Base-by-base conservation (phyloP, 35 echinoderm and acorn worm genomes). In the Diadema setosum region DNA sequence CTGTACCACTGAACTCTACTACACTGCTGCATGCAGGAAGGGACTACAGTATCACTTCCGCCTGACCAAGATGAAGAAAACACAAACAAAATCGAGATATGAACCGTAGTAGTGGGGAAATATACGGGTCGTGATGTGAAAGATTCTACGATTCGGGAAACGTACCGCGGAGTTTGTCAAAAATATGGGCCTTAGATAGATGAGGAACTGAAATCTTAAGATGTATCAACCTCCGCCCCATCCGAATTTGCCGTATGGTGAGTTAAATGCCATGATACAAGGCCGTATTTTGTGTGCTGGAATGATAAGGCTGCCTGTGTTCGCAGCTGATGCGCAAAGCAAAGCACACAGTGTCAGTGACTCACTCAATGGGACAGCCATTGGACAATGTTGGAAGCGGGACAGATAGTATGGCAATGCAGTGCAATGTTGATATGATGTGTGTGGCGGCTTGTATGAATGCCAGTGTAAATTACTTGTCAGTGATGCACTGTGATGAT, bases 21-120 rank as follows among this genome's bases (percentile, higher is more conserved):
- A n/a, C n/a, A n/a, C n/a, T n/a, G n/a, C n/a, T n/a, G n/a, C n/a
- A n/a, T n/a, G n/a, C n/a, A n/a, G n/a, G n/a, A n/a, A n/a, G n/a
- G n/a, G n/a, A n/a, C n/a, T n/a, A n/a, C n/a, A n/a, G n/a, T 67
- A 67, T 67, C 37, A 67, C 63, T 67, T 67, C 63, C 63, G 63
- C 63, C 63, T 67, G 37, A 67, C 30, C 30, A 67, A 33, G 17
- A 67, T 67, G 37, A 67, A 15, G 37, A 67, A 34, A 67, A 67
- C 30, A 34, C 37, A 67, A 67, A 67, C 63, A 67, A 67, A 65
- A 32, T 33, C 16, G 63, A 67, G 63, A 67, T 67, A n/a, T n/a
- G n/a, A n/a, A n/a, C 30, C 24, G 63, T 16, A 9, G 37, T 33
- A 34, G 37, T 67, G 63, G 63, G 37, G 63, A 33, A 67, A 67